Conservation (phyloP, 1,140 invertebrate species). For the Lerema accius region DNA sequence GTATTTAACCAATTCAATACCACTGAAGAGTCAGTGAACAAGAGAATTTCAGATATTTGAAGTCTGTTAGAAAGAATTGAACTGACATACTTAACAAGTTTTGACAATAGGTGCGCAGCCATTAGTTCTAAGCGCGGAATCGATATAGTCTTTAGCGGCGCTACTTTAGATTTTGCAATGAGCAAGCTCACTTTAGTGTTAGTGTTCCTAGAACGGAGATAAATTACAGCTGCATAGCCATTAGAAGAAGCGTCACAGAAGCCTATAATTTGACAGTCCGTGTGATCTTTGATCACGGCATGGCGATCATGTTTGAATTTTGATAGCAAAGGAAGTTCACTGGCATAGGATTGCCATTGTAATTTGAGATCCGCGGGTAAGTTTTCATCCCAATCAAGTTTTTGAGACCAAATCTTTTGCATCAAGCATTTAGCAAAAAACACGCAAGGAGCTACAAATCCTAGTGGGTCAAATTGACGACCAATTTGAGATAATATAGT, state of each 20-base stretch:
- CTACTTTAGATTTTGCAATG: constrained; percentile 14
- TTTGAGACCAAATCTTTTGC: constrained; percentile 30
- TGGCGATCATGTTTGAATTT: not conserved
- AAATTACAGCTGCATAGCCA: constrained; percentile 5
- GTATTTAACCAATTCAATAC: not conserved
- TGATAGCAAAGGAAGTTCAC: constrained; percentile 11
- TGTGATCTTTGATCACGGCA: not conserved
- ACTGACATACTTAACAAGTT: constrained; percentile 1
- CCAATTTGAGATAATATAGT: constrained; percentile 14
- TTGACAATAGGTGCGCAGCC: constrained; percentile 1
- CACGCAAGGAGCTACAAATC: constrained; percentile 28
- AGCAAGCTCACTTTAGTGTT: constrained; percentile 12
- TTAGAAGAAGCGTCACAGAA: constrained; percentile 33
- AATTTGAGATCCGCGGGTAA: constrained; percentile 20
- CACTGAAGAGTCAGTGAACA: constrained; percentile 1
- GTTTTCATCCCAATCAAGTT: constrained; percentile 30
- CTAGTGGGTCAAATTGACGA: constrained; percentile 33
- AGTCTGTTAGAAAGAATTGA: not conserved
- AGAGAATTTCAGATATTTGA: not conserved
- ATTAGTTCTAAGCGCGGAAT: constrained; percentile 17
- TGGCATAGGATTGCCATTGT: constrained; percentile 11
- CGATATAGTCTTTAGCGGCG: constrained; percentile 10
- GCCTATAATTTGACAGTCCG: constrained; percentile 9
- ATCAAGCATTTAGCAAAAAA: constrained; percentile 34
- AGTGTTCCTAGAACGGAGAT: constrained; percentile 18